Evolutionary conservation across 2,888 invertebrate species (phyloP).

Genomic region (Tetrapedia diversipes): DNA sequence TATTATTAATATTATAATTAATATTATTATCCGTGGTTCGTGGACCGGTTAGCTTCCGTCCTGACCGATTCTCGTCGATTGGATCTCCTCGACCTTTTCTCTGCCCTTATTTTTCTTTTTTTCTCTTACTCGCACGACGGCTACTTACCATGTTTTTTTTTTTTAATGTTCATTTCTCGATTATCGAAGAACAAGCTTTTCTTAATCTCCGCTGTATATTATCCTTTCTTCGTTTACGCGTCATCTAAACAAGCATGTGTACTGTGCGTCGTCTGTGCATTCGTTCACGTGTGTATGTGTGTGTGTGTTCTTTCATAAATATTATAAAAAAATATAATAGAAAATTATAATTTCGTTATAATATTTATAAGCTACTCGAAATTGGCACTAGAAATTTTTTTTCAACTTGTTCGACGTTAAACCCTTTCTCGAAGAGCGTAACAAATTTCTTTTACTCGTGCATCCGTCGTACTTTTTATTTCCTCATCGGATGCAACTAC

Average conservation of each 20-base stretch:
- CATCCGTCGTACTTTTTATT: not conserved
- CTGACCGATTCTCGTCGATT: constrained; percentile 35
- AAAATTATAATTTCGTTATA: constrained; percentile 64
- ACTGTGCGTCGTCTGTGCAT: not conserved
- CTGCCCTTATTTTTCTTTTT: not conserved
- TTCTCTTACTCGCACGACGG: not conserved
- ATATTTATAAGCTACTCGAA: constrained; percentile 63
- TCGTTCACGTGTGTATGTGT: not conserved
- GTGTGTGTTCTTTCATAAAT: constrained; percentile 54
- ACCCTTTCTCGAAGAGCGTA: constrained; percentile 19
- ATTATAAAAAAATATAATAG: constrained; percentile 65
- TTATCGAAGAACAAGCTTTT: constrained; percentile 23
- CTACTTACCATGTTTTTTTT: not conserved
- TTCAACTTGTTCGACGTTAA: not conserved
- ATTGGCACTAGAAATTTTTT: constrained; percentile 59
- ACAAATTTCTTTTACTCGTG: not conserved
- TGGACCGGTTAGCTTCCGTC: constrained; percentile 36
- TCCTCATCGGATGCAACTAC: not conserved
- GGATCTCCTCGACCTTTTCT: constrained; percentile 21
- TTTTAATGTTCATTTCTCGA: constrained; percentile 13
- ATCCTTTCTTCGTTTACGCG: not conserved
- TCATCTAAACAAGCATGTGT: constrained; percentile 45
- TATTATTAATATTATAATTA: constrained; percentile 23
- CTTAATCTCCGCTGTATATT: not conserved
- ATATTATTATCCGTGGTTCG: constrained; percentile 51